phyloP scores from a whole-genome alignment of 2,113 vertebrate genomes.

The Hepsetus odoe region DNA sequence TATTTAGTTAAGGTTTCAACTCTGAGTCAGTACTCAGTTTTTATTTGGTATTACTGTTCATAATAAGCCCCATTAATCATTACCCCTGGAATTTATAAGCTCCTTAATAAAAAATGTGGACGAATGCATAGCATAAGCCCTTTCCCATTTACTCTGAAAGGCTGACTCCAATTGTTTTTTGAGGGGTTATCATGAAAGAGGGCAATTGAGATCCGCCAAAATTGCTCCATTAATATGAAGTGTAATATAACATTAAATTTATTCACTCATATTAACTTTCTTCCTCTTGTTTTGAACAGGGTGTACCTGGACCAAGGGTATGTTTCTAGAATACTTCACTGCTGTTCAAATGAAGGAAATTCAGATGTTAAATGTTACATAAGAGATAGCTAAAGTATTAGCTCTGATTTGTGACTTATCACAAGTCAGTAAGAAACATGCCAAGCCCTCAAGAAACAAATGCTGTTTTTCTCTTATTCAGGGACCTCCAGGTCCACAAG shows the following conservation, averaged over 20 bases:
- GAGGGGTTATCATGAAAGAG: too few species aligned
- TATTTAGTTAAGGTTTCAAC: too few species aligned
- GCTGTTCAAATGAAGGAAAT: neutral
- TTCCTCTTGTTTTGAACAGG: slow-evolving; percentile 74
- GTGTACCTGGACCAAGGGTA: slow-evolving; percentile 88
- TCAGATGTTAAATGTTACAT: neutral
- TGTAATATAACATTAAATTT: neutral
- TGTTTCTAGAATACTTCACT: slow-evolving; percentile 58
- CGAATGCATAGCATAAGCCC: too few species aligned
- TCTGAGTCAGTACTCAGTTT: too few species aligned
- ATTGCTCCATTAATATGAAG: neutral
- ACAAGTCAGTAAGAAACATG: neutral
- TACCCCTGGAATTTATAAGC: too few species aligned
- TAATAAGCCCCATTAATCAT: too few species aligned
- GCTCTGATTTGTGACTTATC: neutral
- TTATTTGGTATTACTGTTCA: neutral
- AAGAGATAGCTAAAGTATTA: neutral
- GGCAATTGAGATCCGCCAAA: too few species aligned
- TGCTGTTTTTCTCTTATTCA: slow-evolving; percentile 48
- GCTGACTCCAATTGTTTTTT: too few species aligned
- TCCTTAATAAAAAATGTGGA: too few species aligned
- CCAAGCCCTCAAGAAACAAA: neutral
- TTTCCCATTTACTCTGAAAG: too few species aligned
- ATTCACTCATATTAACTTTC: neutral
- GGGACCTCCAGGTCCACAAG: slow-evolving; percentile 88